Conservation (phyloP, 1,140 invertebrate species). For the Himalopsyche phryganea region DNA sequence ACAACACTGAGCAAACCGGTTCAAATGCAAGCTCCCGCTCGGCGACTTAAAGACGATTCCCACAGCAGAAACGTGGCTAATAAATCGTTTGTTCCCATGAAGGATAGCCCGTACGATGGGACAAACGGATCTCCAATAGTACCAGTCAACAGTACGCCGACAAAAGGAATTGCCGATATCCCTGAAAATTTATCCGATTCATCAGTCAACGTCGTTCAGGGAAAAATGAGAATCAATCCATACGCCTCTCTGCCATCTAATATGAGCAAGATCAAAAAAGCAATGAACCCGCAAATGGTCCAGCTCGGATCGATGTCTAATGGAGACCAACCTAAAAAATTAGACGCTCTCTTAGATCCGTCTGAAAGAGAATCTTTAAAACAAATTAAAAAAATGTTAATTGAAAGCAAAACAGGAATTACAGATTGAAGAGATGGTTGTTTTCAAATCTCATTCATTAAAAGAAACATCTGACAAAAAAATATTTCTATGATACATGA, state of each 20-base stretch:
- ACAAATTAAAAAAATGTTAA: slow-evolving; percentile 30
- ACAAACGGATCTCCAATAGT: slow-evolving; percentile 34
- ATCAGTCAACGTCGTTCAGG: slow-evolving; percentile 51
- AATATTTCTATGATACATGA: no score
- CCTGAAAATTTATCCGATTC: slow-evolving; percentile 43
- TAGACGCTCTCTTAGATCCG: slow-evolving; percentile 5
- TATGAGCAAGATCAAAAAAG: slow-evolving; percentile 14
- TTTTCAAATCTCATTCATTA: no score
- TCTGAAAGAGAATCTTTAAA: slow-evolving; percentile 23
- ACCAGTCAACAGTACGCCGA: slow-evolving; percentile 33
- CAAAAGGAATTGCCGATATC: slow-evolving; percentile 28
- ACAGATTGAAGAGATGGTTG: slow-evolving; percentile 21
- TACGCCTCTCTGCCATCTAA: slow-evolving; percentile 32
- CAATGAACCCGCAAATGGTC: slow-evolving; percentile 25
- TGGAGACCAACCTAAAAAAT: background rate
- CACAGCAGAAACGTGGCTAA: slow-evolving; percentile 18
- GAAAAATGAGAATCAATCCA: slow-evolving; percentile 51
- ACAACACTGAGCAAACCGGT: slow-evolving; percentile 39
- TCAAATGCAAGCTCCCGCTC: slow-evolving; percentile 37
- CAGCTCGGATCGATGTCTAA: slow-evolving; percentile 1
- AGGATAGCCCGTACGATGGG: slow-evolving; percentile 55
- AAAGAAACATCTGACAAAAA: no score
- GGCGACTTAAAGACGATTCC: slow-evolving; percentile 14
- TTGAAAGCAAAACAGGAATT: slow-evolving; percentile 30
- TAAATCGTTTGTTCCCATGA: slow-evolving; percentile 46